These are phyloP conservation scores for Micronisus gabar DNA, from an alignment of 2,113 vertebrate species.

Conservation along the genomic window DNA sequence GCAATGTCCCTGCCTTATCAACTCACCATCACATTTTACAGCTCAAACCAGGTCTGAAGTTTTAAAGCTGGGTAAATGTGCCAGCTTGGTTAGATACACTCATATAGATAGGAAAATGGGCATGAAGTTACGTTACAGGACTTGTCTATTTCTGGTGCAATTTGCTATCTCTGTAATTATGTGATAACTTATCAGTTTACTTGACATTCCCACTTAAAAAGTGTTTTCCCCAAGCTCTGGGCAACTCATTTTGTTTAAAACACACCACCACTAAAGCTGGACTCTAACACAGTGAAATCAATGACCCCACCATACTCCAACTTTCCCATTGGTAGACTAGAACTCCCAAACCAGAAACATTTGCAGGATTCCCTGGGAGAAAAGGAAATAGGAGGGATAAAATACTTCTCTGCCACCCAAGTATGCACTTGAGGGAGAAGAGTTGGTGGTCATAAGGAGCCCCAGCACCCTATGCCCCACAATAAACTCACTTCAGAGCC, in stretches of 20 bases:
- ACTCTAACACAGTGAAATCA: not conserved
- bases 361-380: not conserved
- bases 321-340: not conserved
- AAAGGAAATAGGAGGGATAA: not conserved
- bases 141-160: not conserved
- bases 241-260: not conserved
- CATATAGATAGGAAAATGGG: not conserved
- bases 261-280: not conserved
- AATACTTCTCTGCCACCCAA: not conserved
- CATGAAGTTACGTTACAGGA: not conserved
- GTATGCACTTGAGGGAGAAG: not conserved
- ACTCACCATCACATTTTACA: not conserved
- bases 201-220: not conserved
- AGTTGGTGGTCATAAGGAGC: not conserved
- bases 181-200: not conserved
- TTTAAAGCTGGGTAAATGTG: not conserved
- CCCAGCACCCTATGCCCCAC: not conserved
- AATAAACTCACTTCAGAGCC: not conserved
- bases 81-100: not conserved
- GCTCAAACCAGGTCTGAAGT: not conserved
- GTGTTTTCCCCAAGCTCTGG: not conserved
- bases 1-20: not conserved
- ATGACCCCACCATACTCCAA: not conserved
- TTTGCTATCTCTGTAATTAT: not conserved
- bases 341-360: not conserved